phyloP scores from a whole-genome alignment of 2,797 vertebrate species.

The Galago senegalensis region DNA sequence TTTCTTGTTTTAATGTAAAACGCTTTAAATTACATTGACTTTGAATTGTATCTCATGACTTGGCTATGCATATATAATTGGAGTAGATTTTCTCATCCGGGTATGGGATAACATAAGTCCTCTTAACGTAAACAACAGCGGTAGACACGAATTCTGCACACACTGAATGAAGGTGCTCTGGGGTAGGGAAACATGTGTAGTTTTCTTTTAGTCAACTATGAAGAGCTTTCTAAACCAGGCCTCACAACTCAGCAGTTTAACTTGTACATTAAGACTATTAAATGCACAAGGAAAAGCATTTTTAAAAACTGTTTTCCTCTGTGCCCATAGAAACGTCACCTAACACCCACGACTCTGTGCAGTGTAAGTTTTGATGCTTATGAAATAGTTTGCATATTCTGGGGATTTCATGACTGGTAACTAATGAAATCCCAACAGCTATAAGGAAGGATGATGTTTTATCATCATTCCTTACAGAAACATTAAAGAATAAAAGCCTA shows the following conservation, averaged over 20 bases:
- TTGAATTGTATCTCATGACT: constrained; percentile 60
- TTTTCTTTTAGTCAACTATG: neutral
- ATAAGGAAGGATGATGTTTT: neutral
- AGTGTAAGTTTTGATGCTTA: neutral
- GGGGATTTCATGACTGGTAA: constrained; percentile 25
- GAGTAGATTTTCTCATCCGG: constrained; percentile 53
- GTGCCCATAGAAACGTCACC: neutral
- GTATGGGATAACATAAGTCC: constrained; percentile 13
- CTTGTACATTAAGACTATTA: constrained; percentile 67
- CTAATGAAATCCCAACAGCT: neutral
- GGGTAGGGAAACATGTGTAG: no score
- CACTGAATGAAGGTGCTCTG: neutral
- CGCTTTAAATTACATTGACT: neutral
- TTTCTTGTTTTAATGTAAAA: constrained; percentile 39
- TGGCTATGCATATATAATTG: neutral
- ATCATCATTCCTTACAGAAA: neutral
- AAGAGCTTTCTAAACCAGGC: constrained; percentile 45
- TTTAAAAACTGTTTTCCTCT: neutral
- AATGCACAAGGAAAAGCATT: constrained; percentile 64
- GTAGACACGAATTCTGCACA: neutral
- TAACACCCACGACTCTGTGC: neutral
- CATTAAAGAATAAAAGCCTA: neutral
- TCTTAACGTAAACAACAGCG: constrained; percentile 18
- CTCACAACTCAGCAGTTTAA: constrained; percentile 46
- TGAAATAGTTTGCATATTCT: neutral